Conservation (phyloP, 2,797 vertebrate species). For the Forpus xanthops region DNA sequence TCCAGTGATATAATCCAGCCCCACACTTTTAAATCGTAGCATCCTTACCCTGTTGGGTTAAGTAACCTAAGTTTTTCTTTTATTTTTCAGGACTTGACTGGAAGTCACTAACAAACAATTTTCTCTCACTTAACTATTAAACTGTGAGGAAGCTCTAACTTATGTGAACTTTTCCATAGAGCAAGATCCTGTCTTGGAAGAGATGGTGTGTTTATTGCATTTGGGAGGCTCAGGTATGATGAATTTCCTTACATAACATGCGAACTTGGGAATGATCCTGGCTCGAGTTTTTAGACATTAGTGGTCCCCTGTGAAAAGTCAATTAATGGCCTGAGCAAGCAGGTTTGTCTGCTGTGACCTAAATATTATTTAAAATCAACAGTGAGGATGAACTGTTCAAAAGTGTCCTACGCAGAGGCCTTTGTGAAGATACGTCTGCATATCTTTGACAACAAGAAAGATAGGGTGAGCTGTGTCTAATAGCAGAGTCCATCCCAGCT, state of each 20-base stretch:
- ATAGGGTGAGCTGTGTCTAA: not conserved
- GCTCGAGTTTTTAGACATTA: not conserved
- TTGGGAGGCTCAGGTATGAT: not conserved
- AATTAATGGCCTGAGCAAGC: not conserved
- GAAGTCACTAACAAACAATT: not conserved
- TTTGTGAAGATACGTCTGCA: not conserved
- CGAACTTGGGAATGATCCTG: not conserved
- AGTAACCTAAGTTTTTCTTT: not conserved
- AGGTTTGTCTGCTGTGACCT: not conserved
- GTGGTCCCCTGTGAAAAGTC: not conserved
- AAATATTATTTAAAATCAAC: not conserved
- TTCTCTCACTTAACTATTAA: not conserved
- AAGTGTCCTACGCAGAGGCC: not conserved
- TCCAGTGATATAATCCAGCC: slow-evolving; percentile 47
- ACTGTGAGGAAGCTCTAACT: not conserved
- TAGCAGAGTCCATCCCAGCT: not conserved
- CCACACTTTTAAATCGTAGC: not conserved
- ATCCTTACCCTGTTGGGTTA: slow-evolving; percentile 3
- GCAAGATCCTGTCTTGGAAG: not conserved
- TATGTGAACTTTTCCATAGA: not conserved
- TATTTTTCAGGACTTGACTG: slow-evolving; percentile 44
- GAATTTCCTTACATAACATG: rapidly evolving
- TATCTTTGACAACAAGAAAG: not conserved
- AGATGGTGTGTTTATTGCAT: not conserved
- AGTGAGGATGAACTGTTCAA: not conserved